Base-by-base conservation (phyloP, 2,113 vertebrate species). In the Bombycilla garrulus region DNA sequence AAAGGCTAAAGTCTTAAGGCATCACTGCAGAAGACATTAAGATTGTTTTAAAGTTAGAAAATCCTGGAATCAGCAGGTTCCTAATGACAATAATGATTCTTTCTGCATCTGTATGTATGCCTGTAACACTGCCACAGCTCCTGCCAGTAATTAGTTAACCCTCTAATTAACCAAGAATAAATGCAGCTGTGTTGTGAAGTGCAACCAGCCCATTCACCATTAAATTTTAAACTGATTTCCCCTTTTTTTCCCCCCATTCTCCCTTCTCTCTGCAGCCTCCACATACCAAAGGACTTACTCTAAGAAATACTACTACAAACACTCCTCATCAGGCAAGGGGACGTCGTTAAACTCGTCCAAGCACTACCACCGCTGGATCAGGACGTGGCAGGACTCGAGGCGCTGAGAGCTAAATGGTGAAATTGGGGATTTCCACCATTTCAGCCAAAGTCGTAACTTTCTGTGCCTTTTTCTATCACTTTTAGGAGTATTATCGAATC, bases 251-350 rank as follows among this genome's bases (percentile, higher is more conserved):
- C 1, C 11, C 16, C 22, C 38, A 38, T 38, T 38, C 38, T 91
- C 95, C 95, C 29, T 83, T 81, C 94, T 77, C 80, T 89, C 98
- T 95, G 84, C 97, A 99, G 99, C 99, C 28, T 99, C 99, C 57
- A 97, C 96, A 93, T 99, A 98, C 97, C 99, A 99, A 98, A 99
- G 98, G 98, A 98, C 97, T 96, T 99, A 98, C 82, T 97, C 98
- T 93, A 98, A 98, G 97, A 98, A 98, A 97, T 98, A 98, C 92
- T 98, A 97, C 92, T 97, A 98, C 95, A 99, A 98, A 98, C 98
- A 98, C 98, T 98, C 97, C 96, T 98, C 97, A 85, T 98, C 98
- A 92, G 98, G 97, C 98, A 98, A 97, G 95, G 98, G 98, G 95
- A 97, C 98, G 83, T 98, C 98, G 3, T 91, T 98, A 92, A 98